Evolutionary conservation across 2,797 vertebrate species (phyloP), one percentile per base, ranked within the genome.

Genomic region (Chloroceryle amazona): DNA sequence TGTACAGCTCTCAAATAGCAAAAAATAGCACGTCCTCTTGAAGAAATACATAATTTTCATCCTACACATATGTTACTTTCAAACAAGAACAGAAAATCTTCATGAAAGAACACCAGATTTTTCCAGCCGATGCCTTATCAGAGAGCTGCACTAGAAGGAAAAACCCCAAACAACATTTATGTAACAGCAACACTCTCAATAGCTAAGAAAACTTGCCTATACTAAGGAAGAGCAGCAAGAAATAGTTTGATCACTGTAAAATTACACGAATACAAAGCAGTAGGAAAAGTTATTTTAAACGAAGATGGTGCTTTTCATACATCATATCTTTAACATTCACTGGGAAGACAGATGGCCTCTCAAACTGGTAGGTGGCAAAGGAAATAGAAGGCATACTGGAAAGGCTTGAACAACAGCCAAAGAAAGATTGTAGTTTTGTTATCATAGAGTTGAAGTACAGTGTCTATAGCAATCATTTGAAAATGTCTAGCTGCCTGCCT

Each of bases 1-100:
- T 47, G 81, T 93, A 81, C 87, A 68, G 89, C 89, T 86, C 66
- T 75, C 84, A 74, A 86, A 92, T 9, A 76, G 68, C 37, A 70
- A 89, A 93, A 97, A 96, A 96, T 90, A 94, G 41, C 41, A 90
- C 1, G 0, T 28, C 55, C 13, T 72, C 90, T 75, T 87, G 78
- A 93, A 94, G 54, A 96, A 91, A 84, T 89, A 86, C 41, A n/a
- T 54, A 94, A 90, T 95, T 96, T 96, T 91, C 85, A 95, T 92
- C 92, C 90, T 79, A 96, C 86, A 92, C 51, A 12, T 89, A 93
- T 96, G 90, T 91, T 72, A 92, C 37, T 66, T 92, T 85, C 73
- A 89, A 93, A 86, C 49, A 55, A 90, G 85, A 93, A 88, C 71
- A 86, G 82, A 75, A 73, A 89, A 65, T 79, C 79, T 91, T 63